Evolutionary conservation across 2,113 vertebrate species (phyloP), one percentile per base, ranked within the genome.

Genomic region (Pluvianellus socialis): DNA sequence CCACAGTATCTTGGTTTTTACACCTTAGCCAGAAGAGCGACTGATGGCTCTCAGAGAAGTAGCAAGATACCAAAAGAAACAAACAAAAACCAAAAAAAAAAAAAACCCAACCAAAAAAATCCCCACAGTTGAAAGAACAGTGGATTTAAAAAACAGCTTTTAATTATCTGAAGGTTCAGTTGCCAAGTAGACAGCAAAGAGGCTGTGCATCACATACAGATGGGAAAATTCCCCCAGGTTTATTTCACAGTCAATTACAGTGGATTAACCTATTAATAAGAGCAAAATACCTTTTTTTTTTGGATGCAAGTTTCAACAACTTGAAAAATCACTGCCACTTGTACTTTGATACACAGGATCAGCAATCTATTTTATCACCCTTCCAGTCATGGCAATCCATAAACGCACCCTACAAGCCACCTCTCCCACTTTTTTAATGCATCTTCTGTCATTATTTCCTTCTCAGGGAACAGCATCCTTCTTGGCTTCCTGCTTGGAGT

Each of bases 161-260:
- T 95, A 95, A 95, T 97, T 89, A 95, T 91, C 49, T 79, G 50
- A 33, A 94, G 66, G 77, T 79, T 35, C 3, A 4, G 77, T 12
- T 95, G 73, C 88, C 95, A 96, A 95, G 59, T 4, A 90, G 87
- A 72, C 61, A 90, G 92, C 58, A 94, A 65, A 92, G 68, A 88
- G 47, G 45, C 47, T 86, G 53, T 82, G 74, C 74, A 89, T 35
- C 91, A 53, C 77, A 62, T 9, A 70, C 38, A 49, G 84, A 76
- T 12, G 14, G 84, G 84, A 88, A 90, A 91, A 92, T 85, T 73
- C 92, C 92, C 89, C 67, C 32, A 63, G 93, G 91, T 95, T 95
- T 95, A 84, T 70, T 95, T 87, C 92, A 89, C 72, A 89, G 72
- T 33, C 94, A 92, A 68, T 96, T 96, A 92, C 35, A 62, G 65